Base-by-base conservation (phyloP, 2,888 invertebrate species). In the Strigamia maritima region DNA sequence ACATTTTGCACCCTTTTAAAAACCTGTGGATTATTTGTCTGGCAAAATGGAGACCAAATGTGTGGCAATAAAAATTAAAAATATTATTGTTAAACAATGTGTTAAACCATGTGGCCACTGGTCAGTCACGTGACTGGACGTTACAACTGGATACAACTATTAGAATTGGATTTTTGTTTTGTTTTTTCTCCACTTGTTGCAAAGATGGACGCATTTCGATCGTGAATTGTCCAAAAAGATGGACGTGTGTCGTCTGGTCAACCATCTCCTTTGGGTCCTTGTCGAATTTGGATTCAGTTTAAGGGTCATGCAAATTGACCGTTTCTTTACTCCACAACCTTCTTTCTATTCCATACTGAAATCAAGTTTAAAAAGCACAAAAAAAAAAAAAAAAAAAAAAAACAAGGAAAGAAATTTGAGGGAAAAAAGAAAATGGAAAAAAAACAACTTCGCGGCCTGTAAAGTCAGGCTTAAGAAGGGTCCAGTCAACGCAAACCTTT, bases 301-400 rank as follows among this genome's bases (percentile, higher is more conserved):
- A 65, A 65, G 65, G 65, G 65, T 65, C 65, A 65, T 65, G 65
- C 65, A 65, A 65, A 65, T 65, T 65, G 65, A 65, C 65, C 65
- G 65, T 65, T 65, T 28, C 14, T 49, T 6, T 28, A 26, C 65
- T 65, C 65, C 4, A 26, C 16, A 12, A 26, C 26, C 65, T 16
- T 14, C 14, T 19, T n/a, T 6, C 7, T n/a, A 16, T 16, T 26
- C 65, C 65, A 65, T 10, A 2, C 65, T 26, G 24, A 65, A 65
- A 65, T 65, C 65, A 65, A 65, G 65, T 24, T 28, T 24, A 65
- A 28, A n/a, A 65, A 65, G 65, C 12, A 65, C n/a, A n/a, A n/a
- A n/a, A n/a, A n/a, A n/a, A n/a, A n/a, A n/a, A n/a, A n/a, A n/a
- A n/a, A n/a, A n/a, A n/a, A n/a, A n/a, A n/a, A n/a, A 28, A 65